phyloP scores from a whole-genome alignment of 2,113 vertebrate species.

The Leptodactylus fuscus region DNA sequence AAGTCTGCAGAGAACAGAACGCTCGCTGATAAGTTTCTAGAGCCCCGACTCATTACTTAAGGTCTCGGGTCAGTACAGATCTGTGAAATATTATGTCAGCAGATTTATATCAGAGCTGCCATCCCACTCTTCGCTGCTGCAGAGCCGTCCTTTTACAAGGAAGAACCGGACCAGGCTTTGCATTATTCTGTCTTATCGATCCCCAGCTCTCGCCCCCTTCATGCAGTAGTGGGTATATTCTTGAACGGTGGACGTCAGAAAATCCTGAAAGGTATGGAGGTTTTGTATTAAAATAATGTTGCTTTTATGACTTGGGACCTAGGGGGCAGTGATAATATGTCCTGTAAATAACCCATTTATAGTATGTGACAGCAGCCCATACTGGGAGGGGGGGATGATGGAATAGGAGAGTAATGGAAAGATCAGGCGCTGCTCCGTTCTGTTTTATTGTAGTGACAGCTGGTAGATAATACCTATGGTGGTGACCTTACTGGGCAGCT shows the following conservation, averaged over 20 bases:
- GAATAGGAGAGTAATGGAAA: not conserved
- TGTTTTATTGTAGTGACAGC: conserved; percentile 12
- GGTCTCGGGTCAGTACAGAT: not conserved
- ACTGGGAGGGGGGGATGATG: not conserved
- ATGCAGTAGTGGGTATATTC: not conserved
- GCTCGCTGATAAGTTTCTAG: conserved; percentile 10
- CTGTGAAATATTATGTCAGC: conserved; percentile 4
- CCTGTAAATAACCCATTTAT: not conserved
- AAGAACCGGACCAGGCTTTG: not conserved
- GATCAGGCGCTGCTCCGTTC: not conserved
- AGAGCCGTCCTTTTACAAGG: not conserved
- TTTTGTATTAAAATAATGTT: not conserved
- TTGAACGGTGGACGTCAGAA: not conserved
- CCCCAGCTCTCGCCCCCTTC: not conserved
- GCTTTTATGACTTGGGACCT: not conserved
- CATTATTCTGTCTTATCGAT: not conserved
- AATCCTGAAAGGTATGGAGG: conserved; percentile 24
- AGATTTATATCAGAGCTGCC: conserved; percentile 7
- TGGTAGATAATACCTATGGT: not conserved
- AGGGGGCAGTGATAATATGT: not conserved
- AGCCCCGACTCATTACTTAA: not conserved
- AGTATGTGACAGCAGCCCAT: not conserved
- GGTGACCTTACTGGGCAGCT: not conserved
- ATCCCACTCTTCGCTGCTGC: conserved; percentile 20
- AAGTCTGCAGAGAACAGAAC: conserved; percentile 37